These are phyloP conservation scores for Bambusicola thoracicus DNA, from an alignment of 2,113 vertebrate species.

Conservation along the genomic window DNA sequence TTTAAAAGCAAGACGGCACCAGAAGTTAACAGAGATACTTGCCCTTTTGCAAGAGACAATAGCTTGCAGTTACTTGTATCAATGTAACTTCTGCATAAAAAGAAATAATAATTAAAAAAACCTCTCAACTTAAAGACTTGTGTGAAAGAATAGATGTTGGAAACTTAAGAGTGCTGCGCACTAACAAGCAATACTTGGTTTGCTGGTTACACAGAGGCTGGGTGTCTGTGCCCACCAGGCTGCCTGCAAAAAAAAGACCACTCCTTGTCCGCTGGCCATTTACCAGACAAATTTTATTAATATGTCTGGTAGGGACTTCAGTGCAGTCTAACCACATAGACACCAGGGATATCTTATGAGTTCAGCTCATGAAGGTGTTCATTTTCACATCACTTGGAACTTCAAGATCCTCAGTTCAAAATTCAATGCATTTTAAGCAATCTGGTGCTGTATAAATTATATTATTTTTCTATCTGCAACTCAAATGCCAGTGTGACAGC, in stretches of 20 bases:
- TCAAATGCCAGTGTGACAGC: too few species aligned
- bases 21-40: not conserved
- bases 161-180: not conserved
- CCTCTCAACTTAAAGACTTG: not conserved
- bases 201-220: rapidly evolving
- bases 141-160: not conserved
- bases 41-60: not conserved
- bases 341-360: not conserved
- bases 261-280: too few species aligned
- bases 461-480: not conserved
- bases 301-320: not conserved
- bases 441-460: not conserved
- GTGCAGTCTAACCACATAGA: not conserved
- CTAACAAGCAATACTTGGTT: not conserved
- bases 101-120: not conserved
- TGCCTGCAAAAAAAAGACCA: not conserved
- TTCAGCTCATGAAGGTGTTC: not conserved
- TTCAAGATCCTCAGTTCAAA: not conserved
- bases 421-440: not conserved
- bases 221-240: not conserved
- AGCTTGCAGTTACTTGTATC: not conserved
- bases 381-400: not conserved
- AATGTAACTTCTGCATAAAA: not conserved
- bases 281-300: not conserved
- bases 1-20: slow-evolving; percentile 49